Percentiles rank a stretch among this genome's conserved stretches.
Conservation (phyloP, 1,140 invertebrate genomes). For the Oryctes rhinoceros region DNA sequence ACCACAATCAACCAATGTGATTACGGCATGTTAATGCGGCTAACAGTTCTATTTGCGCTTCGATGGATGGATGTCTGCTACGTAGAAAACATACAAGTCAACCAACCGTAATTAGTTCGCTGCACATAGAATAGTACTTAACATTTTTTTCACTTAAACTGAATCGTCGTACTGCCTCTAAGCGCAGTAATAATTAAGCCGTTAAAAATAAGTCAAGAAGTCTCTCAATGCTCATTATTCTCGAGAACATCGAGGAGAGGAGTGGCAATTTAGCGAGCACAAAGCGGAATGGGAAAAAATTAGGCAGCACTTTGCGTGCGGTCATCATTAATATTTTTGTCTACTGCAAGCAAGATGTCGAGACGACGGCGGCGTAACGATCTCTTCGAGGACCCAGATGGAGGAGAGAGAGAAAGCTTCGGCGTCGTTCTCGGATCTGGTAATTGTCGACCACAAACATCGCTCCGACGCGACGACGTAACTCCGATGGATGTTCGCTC, state of each 20-base stretch:
- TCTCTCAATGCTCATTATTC: constrained; percentile 12
- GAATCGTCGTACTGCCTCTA: too few relatives aligned
- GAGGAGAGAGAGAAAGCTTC: neutral
- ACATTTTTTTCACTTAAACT: too few relatives aligned
- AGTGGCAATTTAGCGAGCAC: constrained; percentile 23
- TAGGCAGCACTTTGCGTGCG: neutral
- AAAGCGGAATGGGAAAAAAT: constrained; percentile 1
- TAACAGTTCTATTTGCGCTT: too few relatives aligned
- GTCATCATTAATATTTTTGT: constrained; percentile 30
- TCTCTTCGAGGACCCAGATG: neutral
- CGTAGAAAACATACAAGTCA: too few relatives aligned
- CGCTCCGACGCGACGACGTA: neutral
- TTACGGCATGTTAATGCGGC: too few relatives aligned
- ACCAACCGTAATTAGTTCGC: too few relatives aligned
- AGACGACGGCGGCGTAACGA: constrained; percentile 3
- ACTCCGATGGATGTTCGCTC: constrained; percentile 10
- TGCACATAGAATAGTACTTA: too few relatives aligned
- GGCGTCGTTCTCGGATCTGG: neutral
- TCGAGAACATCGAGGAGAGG: neutral
- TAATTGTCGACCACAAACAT: constrained; percentile 29
- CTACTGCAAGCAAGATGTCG: neutral
- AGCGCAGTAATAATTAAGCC: neutral
- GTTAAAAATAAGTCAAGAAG: constrained; percentile 19
- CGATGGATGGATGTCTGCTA: too few relatives aligned
- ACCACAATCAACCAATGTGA: too few relatives aligned